phyloP scores from a whole-genome alignment of 2,113 vertebrate species.

The Lota lota region DNA sequence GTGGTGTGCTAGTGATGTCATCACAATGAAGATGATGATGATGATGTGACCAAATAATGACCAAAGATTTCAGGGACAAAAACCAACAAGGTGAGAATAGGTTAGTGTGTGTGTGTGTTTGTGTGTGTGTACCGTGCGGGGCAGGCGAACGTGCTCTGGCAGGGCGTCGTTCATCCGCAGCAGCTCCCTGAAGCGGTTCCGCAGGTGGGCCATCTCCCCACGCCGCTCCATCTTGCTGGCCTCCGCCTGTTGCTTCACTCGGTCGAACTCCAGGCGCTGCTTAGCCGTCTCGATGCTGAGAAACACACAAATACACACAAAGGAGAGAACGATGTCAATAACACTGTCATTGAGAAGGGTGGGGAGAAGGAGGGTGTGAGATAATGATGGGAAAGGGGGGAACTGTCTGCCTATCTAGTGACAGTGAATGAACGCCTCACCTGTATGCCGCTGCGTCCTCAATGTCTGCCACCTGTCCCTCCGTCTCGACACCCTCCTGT shows the following conservation, averaged over 20 bases:
- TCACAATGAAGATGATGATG: not conserved
- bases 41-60: not conserved
- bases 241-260: constrained; percentile 75
- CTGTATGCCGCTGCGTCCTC: constrained; percentile 81
- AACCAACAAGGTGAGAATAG: no score
- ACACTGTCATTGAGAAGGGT: no score
- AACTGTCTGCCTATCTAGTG: no score
- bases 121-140: constrained; percentile 64
- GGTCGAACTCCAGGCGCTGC: constrained; percentile 80
- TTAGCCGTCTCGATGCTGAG: constrained; percentile 85
- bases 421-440: constrained; percentile 57
- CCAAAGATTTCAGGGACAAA: not conserved
- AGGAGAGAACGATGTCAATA: no score
- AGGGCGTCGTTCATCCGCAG: constrained; percentile 76
- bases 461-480: constrained; percentile 78
- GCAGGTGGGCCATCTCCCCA: constrained; percentile 70
- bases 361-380: not conserved
- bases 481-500: constrained; percentile 76
- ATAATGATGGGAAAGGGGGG: not conserved
- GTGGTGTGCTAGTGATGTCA: not conserved
- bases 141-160: constrained; percentile 79
- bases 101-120: not conserved
- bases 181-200: constrained; percentile 68
- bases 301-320: constrained; percentile 17
- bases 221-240: constrained; percentile 70